Evolutionary conservation across 2,797 vertebrate species (phyloP), one percentile per base, ranked within the genome.

Genomic region (Anguilla obscura): DNA sequence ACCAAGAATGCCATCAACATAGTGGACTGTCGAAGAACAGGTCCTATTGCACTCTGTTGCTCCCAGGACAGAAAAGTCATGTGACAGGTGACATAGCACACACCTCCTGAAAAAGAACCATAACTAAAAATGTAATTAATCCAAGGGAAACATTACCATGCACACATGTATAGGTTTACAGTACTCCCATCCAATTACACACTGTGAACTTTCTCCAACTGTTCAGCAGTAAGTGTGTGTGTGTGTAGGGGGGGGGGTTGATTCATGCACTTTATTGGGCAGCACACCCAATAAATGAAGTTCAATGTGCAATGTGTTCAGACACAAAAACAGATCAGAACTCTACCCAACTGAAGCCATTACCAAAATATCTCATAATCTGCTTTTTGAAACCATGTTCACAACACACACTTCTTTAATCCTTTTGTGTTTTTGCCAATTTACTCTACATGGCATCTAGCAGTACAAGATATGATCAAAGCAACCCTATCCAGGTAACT

Each of bases 31-130:
- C 58, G 96, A 93, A 87, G 94, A 16, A 21, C 98, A 99, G 74
- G 96, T 97, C 76, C 90, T 92, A 94, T 97, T 97, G 93, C 97
- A 99, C 24, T 92, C 94, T 85, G 94, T 95, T 50, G 91, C 91
- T 86, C 94, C 90, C 87, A 91, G 92, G 69, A 95, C 95, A 86
- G 95, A 94, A 48, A 95, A 91, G 74, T 97, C 96, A 27, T 96
- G 95, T 89, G 97, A 94, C 90, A 96, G 93, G 91, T 97, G 97
- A 90, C 98, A 99, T 86, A 96, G 94, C 90, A 97, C 92, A 93
- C 97, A 99, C 88, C 95, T 97, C 97, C 98, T 99, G 90, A 79
- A 90, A 82, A 82, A 50, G 5, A 48, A 6, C 3, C 27, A 80
- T 36, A 74, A 74, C 71, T 74, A 5, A 30, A 82, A 82, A 48